These are phyloP conservation scores for Spinibarbus caldwelli DNA, from an alignment of 2,797 vertebrate species.

Conservation along the genomic window DNA sequence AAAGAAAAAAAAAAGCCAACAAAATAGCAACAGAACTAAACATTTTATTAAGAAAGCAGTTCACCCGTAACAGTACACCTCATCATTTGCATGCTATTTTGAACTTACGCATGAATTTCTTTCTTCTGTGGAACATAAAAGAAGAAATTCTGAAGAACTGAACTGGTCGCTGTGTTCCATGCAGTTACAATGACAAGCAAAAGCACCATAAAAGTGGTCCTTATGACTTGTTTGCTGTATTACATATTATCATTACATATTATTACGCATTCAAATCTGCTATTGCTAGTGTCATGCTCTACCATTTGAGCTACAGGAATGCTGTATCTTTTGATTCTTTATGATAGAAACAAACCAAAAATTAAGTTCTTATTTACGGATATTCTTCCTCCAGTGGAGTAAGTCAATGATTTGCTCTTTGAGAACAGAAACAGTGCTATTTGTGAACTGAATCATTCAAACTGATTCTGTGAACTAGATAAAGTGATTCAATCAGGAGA, in stretches of 20 bases:
- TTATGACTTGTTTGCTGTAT: background rate
- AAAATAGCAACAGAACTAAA: background rate
- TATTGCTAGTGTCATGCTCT: background rate
- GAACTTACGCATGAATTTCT: background rate
- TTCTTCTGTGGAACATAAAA: background rate
- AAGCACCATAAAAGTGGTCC: background rate
- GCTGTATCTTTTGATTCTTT: background rate
- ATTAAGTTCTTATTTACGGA: background rate
- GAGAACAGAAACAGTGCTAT: background rate
- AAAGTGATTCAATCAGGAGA: background rate
- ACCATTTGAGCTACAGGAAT: background rate
- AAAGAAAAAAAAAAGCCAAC: too few relatives aligned
- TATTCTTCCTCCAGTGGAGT: background rate
- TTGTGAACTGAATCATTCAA: background rate
- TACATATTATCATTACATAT: background rate
- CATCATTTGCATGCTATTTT: constrained; percentile 7
- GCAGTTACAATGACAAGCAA: background rate
- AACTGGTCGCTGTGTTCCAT: background rate
- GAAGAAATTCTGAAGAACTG: constrained; percentile 1
- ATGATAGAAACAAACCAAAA: background rate
- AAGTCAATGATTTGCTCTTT: background rate
- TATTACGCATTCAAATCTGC: background rate
- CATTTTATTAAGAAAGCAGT: background rate
- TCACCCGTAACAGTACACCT: background rate
- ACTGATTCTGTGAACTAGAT: background rate